Conservation (phyloP, 1,140 invertebrate species). For the Drosophila saltans region DNA sequence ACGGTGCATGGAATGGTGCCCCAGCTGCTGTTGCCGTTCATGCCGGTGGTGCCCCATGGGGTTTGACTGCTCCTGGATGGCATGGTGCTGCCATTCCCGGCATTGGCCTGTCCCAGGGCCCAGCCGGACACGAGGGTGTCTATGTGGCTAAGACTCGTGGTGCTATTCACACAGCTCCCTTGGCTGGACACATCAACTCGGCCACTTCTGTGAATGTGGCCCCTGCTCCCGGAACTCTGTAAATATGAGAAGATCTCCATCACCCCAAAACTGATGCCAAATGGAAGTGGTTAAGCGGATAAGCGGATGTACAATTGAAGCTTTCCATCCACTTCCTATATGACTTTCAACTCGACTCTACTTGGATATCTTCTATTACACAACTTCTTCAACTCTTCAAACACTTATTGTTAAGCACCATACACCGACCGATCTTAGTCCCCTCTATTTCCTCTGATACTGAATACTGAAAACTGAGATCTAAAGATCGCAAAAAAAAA, state of each 20-base stretch:
- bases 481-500: slow-evolving; percentile 42
- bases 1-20: slow-evolving; percentile 40
- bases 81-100: slow-evolving; percentile 69
- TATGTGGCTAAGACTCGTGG: slow-evolving; percentile 85
- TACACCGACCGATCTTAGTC: slow-evolving; percentile 75
- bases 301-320: slow-evolving; percentile 19
- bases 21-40: slow-evolving; percentile 72
- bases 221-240: slow-evolving; percentile 84
- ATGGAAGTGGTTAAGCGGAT: slow-evolving; percentile 41
- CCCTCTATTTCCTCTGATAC: slow-evolving; percentile 39
- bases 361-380: slow-evolving; percentile 54
- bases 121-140: slow-evolving; percentile 73
- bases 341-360: slow-evolving; percentile 55
- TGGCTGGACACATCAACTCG: slow-evolving; percentile 83
- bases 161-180: slow-evolving; percentile 84
- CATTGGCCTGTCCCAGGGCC: slow-evolving; percentile 76
- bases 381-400: slow-evolving; percentile 43
- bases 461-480: slow-evolving; percentile 53
- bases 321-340: slow-evolving; percentile 34
- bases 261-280: slow-evolving; percentile 52
- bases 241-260: slow-evolving; percentile 36
- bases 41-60: slow-evolving; percentile 60
- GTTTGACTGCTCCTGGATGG: slow-evolving; percentile 62
- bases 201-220: slow-evolving; percentile 83
- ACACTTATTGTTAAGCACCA: slow-evolving; percentile 73